Evolutionary conservation across 64 coral and sea anemone species (phyloP).

Genomic region (Stichodactyla mertensii): DNA sequence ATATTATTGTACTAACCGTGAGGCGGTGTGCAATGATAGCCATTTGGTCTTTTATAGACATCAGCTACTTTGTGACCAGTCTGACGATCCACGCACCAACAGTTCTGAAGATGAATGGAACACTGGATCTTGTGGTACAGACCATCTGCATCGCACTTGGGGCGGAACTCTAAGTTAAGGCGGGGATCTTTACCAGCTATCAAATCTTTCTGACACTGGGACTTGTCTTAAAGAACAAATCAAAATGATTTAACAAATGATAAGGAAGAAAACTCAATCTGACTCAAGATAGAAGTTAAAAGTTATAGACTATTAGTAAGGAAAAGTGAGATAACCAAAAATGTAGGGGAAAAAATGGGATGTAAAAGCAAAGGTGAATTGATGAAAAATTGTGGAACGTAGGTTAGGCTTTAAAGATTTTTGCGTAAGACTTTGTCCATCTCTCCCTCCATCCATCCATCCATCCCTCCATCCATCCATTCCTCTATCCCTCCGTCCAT

Average conservation of each 20-base stretch:
- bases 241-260: background rate
- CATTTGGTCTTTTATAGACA: constrained; percentile 4
- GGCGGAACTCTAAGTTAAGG: constrained; percentile 43
- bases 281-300: too few species aligned
- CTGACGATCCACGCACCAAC: constrained; percentile 72
- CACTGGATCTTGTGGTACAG: constrained; percentile 66
- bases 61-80: constrained; percentile 83
- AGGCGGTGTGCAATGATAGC: constrained; percentile 41
- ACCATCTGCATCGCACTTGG: constrained; percentile 56
- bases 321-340: too few species aligned
- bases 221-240: constrained; percentile 4
- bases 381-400: too few species aligned
- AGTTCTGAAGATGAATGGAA: constrained; percentile 55
- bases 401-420: background rate
- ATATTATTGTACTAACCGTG: background rate
- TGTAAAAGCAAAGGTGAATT: too few species aligned
- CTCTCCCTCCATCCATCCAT: background rate
- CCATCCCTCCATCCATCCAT: background rate
- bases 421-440: background rate
- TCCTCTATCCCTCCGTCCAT: background rate
- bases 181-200: constrained; percentile 56
- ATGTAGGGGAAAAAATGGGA: too few species aligned
- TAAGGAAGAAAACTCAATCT: too few species aligned
- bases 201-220: constrained; percentile 43
- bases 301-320: too few species aligned